Evolutionary conservation across 2,888 invertebrate genomes (phyloP).

Genomic region (Limnephilus auricula): DNA sequence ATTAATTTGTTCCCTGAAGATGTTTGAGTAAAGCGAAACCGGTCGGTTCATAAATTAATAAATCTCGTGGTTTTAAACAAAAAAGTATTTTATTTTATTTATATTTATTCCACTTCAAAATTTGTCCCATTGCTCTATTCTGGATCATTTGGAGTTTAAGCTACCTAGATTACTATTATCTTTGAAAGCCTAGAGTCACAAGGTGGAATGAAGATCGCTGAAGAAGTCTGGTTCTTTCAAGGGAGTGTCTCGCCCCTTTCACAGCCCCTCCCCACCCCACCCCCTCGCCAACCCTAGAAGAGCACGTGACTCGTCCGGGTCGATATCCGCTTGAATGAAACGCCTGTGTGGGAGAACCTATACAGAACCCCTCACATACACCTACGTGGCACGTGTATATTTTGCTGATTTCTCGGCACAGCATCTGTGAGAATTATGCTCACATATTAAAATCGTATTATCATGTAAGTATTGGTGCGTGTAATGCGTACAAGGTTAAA

Average conservation of each 20-base stretch:
- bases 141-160: too few species aligned
- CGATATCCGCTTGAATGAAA: conserved; percentile 57
- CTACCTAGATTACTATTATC: not conserved
- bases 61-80: too few species aligned
- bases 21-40: too few species aligned
- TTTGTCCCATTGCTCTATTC: too few species aligned
- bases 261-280: not conserved
- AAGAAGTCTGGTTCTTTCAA: not conserved
- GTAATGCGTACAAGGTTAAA: not conserved
- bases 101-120: too few species aligned
- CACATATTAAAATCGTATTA: not conserved
- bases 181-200: not conserved
- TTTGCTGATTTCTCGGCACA: not conserved
- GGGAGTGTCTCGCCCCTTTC: conserved; percentile 34
- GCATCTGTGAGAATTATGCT: conserved; percentile 3
- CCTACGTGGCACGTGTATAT: not conserved
- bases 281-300: not conserved
- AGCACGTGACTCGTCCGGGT: conserved; percentile 45
- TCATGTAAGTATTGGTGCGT: not conserved
- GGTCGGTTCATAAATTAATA: too few species aligned
- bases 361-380: not conserved
- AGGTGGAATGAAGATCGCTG: not conserved
- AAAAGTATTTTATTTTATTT: too few species aligned
- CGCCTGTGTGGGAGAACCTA: conserved; percentile 41
- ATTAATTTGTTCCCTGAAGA: too few species aligned